Conservation (phyloP, 2,113 vertebrate species). For the Pelecanus crispus region DNA sequence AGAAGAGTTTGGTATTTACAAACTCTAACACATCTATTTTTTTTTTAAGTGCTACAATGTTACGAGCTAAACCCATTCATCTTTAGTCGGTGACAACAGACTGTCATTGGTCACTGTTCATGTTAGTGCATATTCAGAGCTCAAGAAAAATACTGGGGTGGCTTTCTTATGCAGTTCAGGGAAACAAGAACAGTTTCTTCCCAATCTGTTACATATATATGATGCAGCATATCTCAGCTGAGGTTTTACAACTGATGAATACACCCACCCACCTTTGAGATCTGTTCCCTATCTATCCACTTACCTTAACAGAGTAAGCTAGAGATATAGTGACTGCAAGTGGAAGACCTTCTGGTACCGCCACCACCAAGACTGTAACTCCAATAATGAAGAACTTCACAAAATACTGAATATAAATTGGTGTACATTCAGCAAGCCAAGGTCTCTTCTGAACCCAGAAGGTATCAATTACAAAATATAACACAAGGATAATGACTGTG, state of each 20-base stretch:
- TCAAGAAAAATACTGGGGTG: neutral
- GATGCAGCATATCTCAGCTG: neutral
- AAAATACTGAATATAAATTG: conserved; percentile 97
- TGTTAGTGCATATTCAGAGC: neutral
- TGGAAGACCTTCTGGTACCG: conserved; percentile 96
- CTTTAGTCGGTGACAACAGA: neutral
- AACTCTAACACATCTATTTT: neutral
- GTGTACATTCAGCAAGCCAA: conserved; percentile 92
- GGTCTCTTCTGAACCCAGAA: conserved; percentile 91
- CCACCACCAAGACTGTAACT: conserved; percentile 96
- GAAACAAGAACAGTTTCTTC: neutral
- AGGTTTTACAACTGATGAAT: neutral
- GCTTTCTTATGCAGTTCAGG: neutral
- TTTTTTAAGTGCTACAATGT: neutral
- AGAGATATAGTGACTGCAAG: conserved; percentile 97
- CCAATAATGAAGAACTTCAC: conserved; percentile 99
- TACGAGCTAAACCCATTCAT: neutral
- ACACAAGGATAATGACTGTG: conserved; percentile 96
- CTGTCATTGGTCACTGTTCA: neutral
- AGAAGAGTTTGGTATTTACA: neutral
- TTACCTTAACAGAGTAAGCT: conserved; percentile 98
- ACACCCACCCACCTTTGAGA: neutral
- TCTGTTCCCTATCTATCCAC: neutral
- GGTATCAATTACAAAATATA: conserved; percentile 93
- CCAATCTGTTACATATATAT: neutral